phyloP scores from a whole-genome alignment of 2,888 invertebrate genomes.

The Lepidocyrtoides sp. region DNA sequence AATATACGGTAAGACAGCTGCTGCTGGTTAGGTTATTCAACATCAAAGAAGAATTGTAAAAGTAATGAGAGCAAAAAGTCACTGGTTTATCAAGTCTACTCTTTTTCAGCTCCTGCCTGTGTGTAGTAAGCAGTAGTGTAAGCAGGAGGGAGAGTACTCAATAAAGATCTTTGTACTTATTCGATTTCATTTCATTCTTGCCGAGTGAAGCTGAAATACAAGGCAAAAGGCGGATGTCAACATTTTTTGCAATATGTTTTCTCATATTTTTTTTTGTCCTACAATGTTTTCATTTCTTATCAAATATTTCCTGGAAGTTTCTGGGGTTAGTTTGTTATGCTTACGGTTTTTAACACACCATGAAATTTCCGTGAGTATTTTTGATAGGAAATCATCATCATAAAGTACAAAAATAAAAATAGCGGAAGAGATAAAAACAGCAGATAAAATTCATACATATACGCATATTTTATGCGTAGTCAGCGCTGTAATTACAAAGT shows the following conservation, averaged over 20 bases:
- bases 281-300: background rate
- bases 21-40: slow-evolving; percentile 17
- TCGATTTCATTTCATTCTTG: background rate
- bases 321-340: background rate
- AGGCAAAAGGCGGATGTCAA: background rate
- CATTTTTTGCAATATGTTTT: background rate
- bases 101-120: too few species aligned
- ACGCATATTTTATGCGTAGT: too few species aligned
- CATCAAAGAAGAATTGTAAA: slow-evolving; percentile 6
- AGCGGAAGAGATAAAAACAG: too few species aligned
- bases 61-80: background rate
- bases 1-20: slow-evolving; percentile 35
- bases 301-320: background rate
- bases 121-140: too few species aligned
- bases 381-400: too few species aligned
- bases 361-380: too few species aligned
- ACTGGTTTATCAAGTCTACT: background rate
- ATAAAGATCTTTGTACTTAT: too few species aligned
- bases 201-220: background rate
- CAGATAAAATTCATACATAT: too few species aligned
- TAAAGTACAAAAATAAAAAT: too few species aligned
- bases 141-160: too few species aligned
- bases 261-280: background rate
- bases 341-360: background rate
- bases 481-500: too few species aligned